These are phyloP conservation scores for Limnothrissa miodon DNA, from an alignment of 2,113 vertebrate genomes.

Conservation along the genomic window DNA sequence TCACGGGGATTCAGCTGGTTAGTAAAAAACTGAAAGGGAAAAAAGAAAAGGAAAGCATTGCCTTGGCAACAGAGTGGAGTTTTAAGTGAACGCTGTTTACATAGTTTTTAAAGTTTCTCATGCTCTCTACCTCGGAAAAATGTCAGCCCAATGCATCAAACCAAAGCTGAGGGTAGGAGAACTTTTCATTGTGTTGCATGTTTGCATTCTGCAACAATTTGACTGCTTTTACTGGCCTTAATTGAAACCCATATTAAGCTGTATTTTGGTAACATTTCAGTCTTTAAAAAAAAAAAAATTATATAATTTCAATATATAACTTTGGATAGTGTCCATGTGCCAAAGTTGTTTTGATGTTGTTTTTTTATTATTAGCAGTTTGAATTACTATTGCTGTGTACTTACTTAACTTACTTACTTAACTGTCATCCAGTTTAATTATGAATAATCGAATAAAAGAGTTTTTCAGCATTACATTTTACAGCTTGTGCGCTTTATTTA, in stretches of 20 bases:
- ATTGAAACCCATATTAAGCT: background rate
- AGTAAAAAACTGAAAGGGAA: background rate
- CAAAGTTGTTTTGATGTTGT: background rate
- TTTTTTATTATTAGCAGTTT: background rate
- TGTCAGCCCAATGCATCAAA: background rate
- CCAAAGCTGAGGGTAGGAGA: background rate
- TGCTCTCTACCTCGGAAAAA: background rate
- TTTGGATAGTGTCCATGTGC: background rate
- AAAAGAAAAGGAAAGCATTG: background rate
- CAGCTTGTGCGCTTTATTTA: background rate
- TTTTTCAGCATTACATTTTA: background rate
- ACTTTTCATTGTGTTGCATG: background rate
- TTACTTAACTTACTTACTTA: too few relatives aligned
- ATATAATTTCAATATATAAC: background rate
- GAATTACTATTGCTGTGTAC: background rate
- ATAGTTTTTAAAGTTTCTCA: background rate
- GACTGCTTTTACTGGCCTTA: background rate
- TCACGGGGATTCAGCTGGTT: too few relatives aligned
- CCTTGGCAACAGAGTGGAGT: background rate
- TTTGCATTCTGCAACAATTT: background rate
- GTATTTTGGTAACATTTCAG: background rate
- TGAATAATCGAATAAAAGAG: background rate
- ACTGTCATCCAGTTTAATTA: background rate
- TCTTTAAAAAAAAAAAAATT: too few relatives aligned
- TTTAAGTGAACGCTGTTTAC: slow-evolving; percentile 1